A percentile compares a stretch with the other conserved stretches of the same genome.
These are phyloP conservation scores for Hestina assimilis DNA, from an alignment of 1,140 invertebrate species.

Conservation along the genomic window DNA sequence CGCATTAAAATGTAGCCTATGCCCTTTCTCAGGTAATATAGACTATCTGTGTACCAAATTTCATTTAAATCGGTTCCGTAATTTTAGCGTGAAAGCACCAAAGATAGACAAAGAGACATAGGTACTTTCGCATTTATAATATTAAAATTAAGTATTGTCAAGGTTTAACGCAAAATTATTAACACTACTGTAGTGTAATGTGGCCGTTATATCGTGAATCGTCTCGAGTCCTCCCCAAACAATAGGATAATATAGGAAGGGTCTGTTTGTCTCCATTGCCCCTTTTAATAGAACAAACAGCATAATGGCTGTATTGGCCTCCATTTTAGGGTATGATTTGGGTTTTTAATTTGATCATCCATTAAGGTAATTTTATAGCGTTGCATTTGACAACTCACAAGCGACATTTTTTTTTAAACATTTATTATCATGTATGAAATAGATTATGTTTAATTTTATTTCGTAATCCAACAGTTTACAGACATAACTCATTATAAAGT, in stretches of 20 bases:
- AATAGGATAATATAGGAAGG: conserved; percentile 36
- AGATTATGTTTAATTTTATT: too few species aligned
- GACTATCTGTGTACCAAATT: too few species aligned
- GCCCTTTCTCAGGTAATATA: too few species aligned
- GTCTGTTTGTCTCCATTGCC: conserved; percentile 59
- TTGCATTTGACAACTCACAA: background rate
- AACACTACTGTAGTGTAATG: conserved; percentile 13
- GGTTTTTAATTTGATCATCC: conserved; percentile 43
- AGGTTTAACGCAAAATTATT: background rate
- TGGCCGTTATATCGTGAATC: conserved; percentile 27
- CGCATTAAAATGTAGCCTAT: too few species aligned
- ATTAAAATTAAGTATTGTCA: background rate
- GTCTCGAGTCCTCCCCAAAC: conserved; percentile 38
- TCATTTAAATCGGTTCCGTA: too few species aligned
- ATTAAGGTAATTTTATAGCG: conserved; percentile 42
- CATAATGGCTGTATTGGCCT: conserved; percentile 44
- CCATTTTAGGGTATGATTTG: conserved; percentile 44
- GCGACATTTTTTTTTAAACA: background rate
- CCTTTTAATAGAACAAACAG: conserved; percentile 71
- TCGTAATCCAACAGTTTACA: too few species aligned
- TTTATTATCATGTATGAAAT: too few species aligned
- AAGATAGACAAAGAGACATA: too few species aligned
- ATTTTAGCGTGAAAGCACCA: too few species aligned
- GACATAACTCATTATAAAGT: too few species aligned
- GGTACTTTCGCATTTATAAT: too few species aligned